Evolutionary conservation across 1,140 invertebrate species (phyloP).

Genomic region (Halesus radiatus): DNA sequence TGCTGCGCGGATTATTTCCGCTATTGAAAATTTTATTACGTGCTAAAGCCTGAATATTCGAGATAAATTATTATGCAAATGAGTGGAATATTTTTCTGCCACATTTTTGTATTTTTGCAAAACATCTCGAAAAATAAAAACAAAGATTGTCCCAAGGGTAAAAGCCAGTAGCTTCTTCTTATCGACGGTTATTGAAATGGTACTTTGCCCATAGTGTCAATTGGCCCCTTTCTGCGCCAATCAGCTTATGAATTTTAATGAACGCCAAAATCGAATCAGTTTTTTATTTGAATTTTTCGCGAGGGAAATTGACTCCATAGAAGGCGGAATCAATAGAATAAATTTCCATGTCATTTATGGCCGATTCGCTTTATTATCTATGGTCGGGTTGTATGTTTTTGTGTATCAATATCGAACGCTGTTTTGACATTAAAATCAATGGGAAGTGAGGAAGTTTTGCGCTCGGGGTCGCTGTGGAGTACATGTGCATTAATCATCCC

Average conservation of each 20-base stretch:
- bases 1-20: no score
- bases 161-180: no score
- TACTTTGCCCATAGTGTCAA: background rate
- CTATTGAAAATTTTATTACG: no score
- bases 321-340: slow-evolving; percentile 1
- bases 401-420: slow-evolving; percentile 11
- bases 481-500: slow-evolving; percentile 19
- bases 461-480: slow-evolving; percentile 7
- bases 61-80: background rate
- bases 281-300: slow-evolving; percentile 28
- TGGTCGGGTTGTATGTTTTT: slow-evolving; percentile 19
- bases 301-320: slow-evolving; percentile 2
- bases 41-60: no score
- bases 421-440: slow-evolving; percentile 33
- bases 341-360: slow-evolving; percentile 25
- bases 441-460: slow-evolving; percentile 4
- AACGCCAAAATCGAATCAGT: slow-evolving; percentile 30
- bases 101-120: no score
- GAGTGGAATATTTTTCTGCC: background rate
- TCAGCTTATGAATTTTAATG: slow-evolving; percentile 28
- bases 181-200: background rate
- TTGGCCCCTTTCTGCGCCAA: slow-evolving; percentile 12
- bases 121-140: no score
- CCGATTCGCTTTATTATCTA: background rate
- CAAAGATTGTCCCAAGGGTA: no score